Evolutionary conservation across 2,888 invertebrate genomes (phyloP), one percentile per base, ranked within the genome.

Genomic region (Podabrus alpinus): DNA sequence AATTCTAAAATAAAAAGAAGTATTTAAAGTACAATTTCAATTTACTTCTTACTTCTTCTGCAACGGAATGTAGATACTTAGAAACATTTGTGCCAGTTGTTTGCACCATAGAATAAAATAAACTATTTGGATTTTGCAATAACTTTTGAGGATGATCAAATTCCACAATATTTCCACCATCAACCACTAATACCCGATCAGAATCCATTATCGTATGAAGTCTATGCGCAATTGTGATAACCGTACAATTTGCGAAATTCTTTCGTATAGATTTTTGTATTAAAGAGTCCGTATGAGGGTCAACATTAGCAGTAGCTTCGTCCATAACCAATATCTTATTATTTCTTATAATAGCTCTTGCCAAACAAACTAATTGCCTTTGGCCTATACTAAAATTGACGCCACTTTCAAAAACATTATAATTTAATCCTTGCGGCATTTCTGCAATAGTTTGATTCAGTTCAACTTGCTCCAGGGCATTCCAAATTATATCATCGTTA

Each of bases 131-230:
- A 89, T 59, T 92, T 90, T 90, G 88, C 61, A 59, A 96, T 88
- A 67, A 91, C 89, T 0, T 74, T 83, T 90, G 91, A 0, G 96
- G 95, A 80, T 92, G 92, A 1, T 93, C 95, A 17, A 92, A 90
- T 85, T 96, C 95, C 0, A 91, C 90, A 84, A 92, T 89, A 25
- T 19, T 91, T 0, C 95, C 95, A 19, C 92, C 92, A 83, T 94
- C 93, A 89, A 95, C 91, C n/a, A 94, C 94, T 79, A 94, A 84
- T 71, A 94, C 92, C 86, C 91, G 90, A 87, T 94, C 93, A 0
- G 93, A 94, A 86, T 95, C 94, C 92, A 95, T 94, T 68, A 95
- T 92, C 0, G 95, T 95, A 82, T 95, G 91, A 3, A 95, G 89
- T 24, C 95, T 89, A 86, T 95, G 94, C 25, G 95, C 95, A 64